Evolutionary conservation across 2,888 invertebrate genomes (phyloP).

Genomic region (Tigriopus californicus): DNA sequence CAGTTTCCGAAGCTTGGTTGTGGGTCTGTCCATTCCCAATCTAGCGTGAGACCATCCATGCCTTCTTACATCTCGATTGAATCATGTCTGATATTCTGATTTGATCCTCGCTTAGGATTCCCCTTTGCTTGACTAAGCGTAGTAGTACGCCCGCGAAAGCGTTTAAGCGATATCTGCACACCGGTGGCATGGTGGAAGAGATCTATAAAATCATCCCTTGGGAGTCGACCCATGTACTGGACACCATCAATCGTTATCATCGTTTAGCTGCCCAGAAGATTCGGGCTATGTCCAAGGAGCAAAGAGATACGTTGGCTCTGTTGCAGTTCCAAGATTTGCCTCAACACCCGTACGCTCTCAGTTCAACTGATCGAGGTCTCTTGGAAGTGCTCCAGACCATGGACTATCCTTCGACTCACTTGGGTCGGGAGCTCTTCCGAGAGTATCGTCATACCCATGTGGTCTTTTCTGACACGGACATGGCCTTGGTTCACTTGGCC

Average conservation of each 20-base stretch:
- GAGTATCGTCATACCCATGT: neutral
- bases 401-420: neutral
- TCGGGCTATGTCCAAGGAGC: neutral
- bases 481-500: neutral
- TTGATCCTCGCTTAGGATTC: neutral
- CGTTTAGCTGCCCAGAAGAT: neutral
- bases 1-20: neutral
- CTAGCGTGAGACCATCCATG: neutral
- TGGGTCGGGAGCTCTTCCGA: neutral
- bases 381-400: neutral
- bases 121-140: neutral
- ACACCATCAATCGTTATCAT: neutral
- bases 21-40: neutral
- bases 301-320: neutral
- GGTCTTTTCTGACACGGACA: neutral
- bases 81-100: neutral
- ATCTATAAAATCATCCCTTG: neutral
- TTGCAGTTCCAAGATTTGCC: neutral
- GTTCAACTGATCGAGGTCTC: no score
- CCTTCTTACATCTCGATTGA: neutral
- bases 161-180: neutral
- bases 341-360: no score
- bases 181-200: neutral
- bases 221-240: neutral
- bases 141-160: neutral